These are phyloP conservation scores for Tauraco erythrolophus DNA, from an alignment of 2,113 vertebrate species.

Conservation along the genomic window DNA sequence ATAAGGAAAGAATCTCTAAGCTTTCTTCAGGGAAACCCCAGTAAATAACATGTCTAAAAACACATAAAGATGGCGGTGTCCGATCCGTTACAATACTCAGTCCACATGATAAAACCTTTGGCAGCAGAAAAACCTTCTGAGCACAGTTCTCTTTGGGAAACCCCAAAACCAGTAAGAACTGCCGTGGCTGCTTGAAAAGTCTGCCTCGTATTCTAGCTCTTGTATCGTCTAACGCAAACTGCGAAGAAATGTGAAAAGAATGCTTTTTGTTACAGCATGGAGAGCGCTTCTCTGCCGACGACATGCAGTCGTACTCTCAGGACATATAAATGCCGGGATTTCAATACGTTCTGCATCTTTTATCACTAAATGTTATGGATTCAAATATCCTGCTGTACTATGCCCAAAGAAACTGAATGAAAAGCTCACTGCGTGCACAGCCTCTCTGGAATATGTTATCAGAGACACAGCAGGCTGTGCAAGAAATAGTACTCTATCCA, in stretches of 20 bases:
- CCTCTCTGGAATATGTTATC: constrained; percentile 50
- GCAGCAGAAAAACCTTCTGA: constrained; percentile 37
- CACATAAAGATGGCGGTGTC: constrained; percentile 72
- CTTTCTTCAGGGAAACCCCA: constrained; percentile 84
- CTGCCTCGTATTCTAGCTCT: constrained; percentile 28
- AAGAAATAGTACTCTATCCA: neutral
- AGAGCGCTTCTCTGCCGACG: constrained; percentile 24
- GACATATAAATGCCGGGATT: constrained; percentile 30
- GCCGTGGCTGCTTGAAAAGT: constrained; percentile 7
- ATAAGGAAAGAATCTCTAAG: constrained; percentile 76
- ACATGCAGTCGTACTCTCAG: neutral
- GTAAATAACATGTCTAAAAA: constrained; percentile 78
- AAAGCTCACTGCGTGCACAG: neutral
- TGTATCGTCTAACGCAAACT: constrained; percentile 19
- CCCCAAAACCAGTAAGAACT: constrained; percentile 49
- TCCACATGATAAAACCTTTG: constrained; percentile 71
- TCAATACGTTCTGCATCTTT: constrained; percentile 26
- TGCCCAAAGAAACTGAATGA: constrained; percentile 22
- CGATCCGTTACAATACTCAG: constrained; percentile 42
- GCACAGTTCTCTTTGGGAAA: constrained; percentile 64
- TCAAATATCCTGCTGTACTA: neutral
- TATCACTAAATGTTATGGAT: neutral
- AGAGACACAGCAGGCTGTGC: constrained; percentile 32
- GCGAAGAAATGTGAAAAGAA: constrained; percentile 31
- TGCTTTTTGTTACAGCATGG: constrained; percentile 23